These are phyloP conservation scores for Nematostella vectensis DNA, from an alignment of 92 coral and sea anemone genomes.

Conservation along the genomic window DNA sequence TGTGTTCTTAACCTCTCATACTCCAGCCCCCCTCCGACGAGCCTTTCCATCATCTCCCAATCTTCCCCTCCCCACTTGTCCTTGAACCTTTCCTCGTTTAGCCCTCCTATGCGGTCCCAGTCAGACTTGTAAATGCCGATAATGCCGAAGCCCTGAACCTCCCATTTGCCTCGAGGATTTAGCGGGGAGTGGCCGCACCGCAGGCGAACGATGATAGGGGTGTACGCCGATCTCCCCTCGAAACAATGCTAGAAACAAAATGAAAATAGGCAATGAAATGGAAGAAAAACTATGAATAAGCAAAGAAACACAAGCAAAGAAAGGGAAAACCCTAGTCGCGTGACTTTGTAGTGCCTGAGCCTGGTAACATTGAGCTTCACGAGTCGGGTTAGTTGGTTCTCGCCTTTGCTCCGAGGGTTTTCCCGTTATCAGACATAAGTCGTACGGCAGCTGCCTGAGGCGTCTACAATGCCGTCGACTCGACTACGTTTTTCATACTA, in stretches of 20 bases:
- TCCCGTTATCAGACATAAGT: too few relatives aligned
- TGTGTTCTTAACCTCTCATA: conserved; percentile 64
- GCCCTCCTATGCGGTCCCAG: conserved; percentile 80
- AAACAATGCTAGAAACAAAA: conserved; percentile 64
- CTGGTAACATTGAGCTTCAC: too few relatives aligned
- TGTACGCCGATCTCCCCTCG: conserved; percentile 67
- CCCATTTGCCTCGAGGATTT: conserved; percentile 65
- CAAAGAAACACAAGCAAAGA: not conserved
- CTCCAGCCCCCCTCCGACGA: conserved; percentile 49
- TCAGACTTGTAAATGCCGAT: conserved; percentile 74
- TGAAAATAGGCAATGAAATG: too few relatives aligned
- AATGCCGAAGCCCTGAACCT: conserved; percentile 74
- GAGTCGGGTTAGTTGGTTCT: too few relatives aligned
- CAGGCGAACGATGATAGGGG: conserved; percentile 67
- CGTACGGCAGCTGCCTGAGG: too few relatives aligned
- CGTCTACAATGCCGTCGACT: too few relatives aligned
- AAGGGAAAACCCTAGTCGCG: too few relatives aligned
- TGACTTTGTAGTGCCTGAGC: too few relatives aligned
- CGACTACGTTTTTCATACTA: too few relatives aligned
- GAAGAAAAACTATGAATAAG: not conserved
- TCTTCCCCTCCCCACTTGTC: conserved; percentile 87
- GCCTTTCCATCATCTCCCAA: conserved; percentile 76
- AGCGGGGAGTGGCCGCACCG: conserved; percentile 44
- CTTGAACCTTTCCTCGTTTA: conserved; percentile 41
- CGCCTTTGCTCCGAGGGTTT: too few relatives aligned